A percentile compares a stretch with the other conserved stretches of the same genome.
Evolutionary conservation across 2,888 invertebrate genomes (phyloP).

Genomic region (Drosophila longiperda): DNA sequence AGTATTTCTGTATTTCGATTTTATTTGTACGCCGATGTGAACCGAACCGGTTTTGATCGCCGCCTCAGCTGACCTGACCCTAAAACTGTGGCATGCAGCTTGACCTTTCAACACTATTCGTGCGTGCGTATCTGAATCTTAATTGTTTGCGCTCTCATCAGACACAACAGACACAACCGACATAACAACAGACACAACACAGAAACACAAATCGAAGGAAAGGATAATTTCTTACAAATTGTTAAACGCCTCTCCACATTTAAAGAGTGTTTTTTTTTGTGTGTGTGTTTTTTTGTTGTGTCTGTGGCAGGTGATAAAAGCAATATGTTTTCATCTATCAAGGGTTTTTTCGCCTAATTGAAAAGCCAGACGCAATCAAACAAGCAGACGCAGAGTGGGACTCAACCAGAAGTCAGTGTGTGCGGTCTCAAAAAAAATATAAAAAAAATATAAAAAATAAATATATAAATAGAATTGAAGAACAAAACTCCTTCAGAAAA

Average conservation of each 20-base stretch:
- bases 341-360: slow-evolving; percentile 43
- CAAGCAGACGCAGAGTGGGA: background rate
- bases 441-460: too few species aligned
- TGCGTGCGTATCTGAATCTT: slow-evolving; percentile 68
- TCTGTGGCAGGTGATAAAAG: slow-evolving; percentile 63
- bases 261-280: background rate
- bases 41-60: slow-evolving; percentile 43
- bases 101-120: slow-evolving; percentile 57
- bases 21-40: background rate
- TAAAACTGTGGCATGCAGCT: background rate
- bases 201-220: slow-evolving; percentile 10
- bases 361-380: slow-evolving; percentile 36
- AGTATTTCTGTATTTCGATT: slow-evolving; percentile 42
- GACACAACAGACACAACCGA: slow-evolving; percentile 1
- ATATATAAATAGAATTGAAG: background rate
- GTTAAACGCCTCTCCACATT: slow-evolving; percentile 19
- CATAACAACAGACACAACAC: slow-evolving; percentile 10
- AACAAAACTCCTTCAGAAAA: slow-evolving; percentile 36
- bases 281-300: slow-evolving; percentile 12
- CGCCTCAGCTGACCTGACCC: slow-evolving; percentile 37
- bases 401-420: slow-evolving; percentile 19
- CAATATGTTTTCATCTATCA: slow-evolving; percentile 59
- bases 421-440: slow-evolving; percentile 33
- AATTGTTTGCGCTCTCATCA: slow-evolving; percentile 47
- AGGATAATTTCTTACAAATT: slow-evolving; percentile 68